phyloP scores from a whole-genome alignment of 2,797 vertebrate genomes.

The Taenioides sp. region DNA sequence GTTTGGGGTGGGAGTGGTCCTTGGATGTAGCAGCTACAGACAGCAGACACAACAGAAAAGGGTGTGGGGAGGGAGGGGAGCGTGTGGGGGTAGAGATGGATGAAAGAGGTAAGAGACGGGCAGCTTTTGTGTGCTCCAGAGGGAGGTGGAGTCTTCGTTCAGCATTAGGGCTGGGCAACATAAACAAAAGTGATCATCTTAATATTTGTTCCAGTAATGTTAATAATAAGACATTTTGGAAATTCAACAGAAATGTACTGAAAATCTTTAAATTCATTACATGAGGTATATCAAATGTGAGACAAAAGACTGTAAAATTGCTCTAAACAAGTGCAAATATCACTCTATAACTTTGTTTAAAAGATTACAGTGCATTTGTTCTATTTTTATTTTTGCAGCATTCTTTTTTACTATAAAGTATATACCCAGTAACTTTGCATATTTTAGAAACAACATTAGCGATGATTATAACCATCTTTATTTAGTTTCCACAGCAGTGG shows the following conservation, averaged over 20 bases:
- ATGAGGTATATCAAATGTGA: not conserved
- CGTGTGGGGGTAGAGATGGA: not conserved
- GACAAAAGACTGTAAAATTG: not conserved
- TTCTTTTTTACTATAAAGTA: not conserved
- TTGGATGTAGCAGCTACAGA: constrained; percentile 39
- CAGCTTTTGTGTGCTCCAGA: constrained; percentile 55
- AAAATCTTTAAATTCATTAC: not conserved
- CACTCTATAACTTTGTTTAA: not conserved
- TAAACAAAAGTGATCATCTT: not conserved
- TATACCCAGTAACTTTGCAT: no score
- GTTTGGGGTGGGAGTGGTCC: constrained; percentile 41
- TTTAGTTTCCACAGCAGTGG: not conserved
- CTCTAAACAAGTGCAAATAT: not conserved
- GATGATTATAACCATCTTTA: not conserved
- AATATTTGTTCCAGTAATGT: not conserved
- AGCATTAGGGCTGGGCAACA: not conserved
- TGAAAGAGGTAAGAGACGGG: constrained; percentile 23
- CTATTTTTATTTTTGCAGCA: not conserved
- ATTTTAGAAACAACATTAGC: not conserved
- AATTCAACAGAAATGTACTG: not conserved
- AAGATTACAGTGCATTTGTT: not conserved
- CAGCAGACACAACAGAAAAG: constrained; percentile 28
- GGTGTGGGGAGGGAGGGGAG: not conserved
- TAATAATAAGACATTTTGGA: not conserved
- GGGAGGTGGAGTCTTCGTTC: not conserved